These are phyloP conservation scores for Plecotus auritus DNA, from an alignment of 2,113 vertebrate species.

Conservation along the genomic window DNA sequence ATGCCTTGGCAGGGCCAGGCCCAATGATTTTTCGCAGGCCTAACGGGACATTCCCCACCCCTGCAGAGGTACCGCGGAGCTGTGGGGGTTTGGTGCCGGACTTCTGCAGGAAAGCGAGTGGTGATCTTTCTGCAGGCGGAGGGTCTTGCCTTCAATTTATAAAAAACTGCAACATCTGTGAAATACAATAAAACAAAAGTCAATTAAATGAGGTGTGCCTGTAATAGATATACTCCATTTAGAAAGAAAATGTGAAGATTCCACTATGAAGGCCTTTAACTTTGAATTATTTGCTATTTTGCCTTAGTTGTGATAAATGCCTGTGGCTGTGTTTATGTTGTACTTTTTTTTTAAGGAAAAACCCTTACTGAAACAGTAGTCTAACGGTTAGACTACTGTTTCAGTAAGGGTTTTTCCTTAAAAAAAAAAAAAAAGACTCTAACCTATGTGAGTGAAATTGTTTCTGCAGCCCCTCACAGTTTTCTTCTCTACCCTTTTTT, in stretches of 20 bases:
- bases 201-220: not conserved
- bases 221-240: not conserved
- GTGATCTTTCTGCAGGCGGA: not conserved
- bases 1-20: too few species aligned
- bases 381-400: not conserved
- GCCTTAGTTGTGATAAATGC: not conserved
- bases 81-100: not conserved
- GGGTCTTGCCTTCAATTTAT: not conserved
- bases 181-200: not conserved
- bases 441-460: not conserved
- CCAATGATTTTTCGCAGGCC: too few species aligned
- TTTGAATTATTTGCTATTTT: not conserved
- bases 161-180: not conserved
- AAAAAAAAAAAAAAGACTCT: too few species aligned
- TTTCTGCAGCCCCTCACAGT: not conserved
- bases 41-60: too few species aligned
- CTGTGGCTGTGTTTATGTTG: not conserved
- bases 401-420: too few species aligned
- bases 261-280: not conserved
- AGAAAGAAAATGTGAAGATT: not conserved
- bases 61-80: too few species aligned
- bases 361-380: not conserved
- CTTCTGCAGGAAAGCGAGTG: too few species aligned
- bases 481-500: not conserved
- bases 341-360: not conserved